Percentiles rank a stretch among this genome's conserved stretches.
Conservation (phyloP, 2,113 vertebrate species). For the Scophthalmus maximus region DNA sequence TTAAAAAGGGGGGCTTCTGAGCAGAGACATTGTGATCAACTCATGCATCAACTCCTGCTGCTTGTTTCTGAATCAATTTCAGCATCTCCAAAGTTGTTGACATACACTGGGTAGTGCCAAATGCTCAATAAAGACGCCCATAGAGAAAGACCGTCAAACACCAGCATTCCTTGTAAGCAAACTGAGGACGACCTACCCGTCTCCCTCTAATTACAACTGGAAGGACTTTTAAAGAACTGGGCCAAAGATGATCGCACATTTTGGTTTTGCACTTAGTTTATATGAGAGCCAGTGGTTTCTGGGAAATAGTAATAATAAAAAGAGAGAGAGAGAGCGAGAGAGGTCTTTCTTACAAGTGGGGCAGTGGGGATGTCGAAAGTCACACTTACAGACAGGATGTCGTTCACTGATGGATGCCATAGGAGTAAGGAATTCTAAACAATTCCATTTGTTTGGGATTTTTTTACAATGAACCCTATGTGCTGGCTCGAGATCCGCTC, state of each 20-base stretch:
- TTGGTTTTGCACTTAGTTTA: constrained; percentile 36
- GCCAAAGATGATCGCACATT: constrained; percentile 57
- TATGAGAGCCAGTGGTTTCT: constrained; percentile 47
- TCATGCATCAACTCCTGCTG: constrained; percentile 60
- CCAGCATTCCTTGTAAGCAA: constrained; percentile 50
- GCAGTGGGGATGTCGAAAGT: constrained; percentile 25
- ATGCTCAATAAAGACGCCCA: constrained; percentile 36
- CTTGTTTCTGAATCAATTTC: constrained; percentile 48
- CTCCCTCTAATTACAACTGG: constrained; percentile 68
- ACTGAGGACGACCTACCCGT: constrained; percentile 26
- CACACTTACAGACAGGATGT: constrained; percentile 13
- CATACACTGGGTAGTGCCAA: constrained; percentile 40
- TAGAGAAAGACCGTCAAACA: background rate
- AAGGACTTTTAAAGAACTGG: constrained; percentile 70
- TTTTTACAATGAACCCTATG: constrained; percentile 11
- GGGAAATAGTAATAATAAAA: constrained; percentile 47
- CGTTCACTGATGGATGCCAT: constrained; percentile 14
- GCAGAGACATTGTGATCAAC: constrained; percentile 42
- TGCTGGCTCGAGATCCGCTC: constrained; percentile 1
- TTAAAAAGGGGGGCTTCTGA: constrained; percentile 34
- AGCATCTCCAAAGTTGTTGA: constrained; percentile 44
- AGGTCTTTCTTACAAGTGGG: constrained; percentile 38
- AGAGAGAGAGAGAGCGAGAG: constrained; percentile 39
- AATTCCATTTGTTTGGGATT: constrained; percentile 12
- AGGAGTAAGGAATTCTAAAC: constrained; percentile 33